Percentiles rank a stretch among this genome's conserved stretches.
These are phyloP conservation scores for Gari tellinella DNA, from an alignment of 2,888 invertebrate species.

Conservation along the genomic window DNA sequence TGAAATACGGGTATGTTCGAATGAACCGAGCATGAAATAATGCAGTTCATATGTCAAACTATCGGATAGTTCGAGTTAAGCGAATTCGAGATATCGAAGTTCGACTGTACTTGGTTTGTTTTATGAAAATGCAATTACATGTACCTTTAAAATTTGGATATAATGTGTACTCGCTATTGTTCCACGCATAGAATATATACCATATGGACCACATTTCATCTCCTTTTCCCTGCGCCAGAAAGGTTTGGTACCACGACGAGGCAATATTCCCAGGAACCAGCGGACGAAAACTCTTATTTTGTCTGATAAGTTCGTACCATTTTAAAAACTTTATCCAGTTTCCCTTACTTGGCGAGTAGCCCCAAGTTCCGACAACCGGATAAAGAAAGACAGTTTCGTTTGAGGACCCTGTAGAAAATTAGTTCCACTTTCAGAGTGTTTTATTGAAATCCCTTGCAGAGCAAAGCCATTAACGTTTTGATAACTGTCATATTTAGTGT, in stretches of 20 bases:
- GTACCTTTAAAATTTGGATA: constrained; percentile 66
- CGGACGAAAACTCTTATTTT: constrained; percentile 9
- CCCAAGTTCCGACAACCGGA: constrained; percentile 42
- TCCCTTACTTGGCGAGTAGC: constrained; percentile 39
- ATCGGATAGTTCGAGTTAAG: no score
- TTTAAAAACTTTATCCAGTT: constrained; percentile 36
- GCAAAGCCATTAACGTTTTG: constrained; percentile 41
- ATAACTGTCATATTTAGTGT: constrained; percentile 33
- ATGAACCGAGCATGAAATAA: no score
- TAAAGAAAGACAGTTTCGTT: constrained; percentile 44
- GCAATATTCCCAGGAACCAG: constrained; percentile 19
- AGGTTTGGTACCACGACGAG: constrained; percentile 21
- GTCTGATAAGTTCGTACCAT: constrained; percentile 9
- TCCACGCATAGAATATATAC: constrained; percentile 74
- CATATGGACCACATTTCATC: constrained; percentile 79
- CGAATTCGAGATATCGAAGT: no score
- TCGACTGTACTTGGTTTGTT: no score
- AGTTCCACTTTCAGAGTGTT: constrained; percentile 25
- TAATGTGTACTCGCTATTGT: constrained; percentile 64
- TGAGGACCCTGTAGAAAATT: constrained; percentile 11
- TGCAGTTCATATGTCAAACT: no score
- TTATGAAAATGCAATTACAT: neutral
- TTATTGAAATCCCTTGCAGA: constrained; percentile 40
- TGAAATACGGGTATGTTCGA: no score
- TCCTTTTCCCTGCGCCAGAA: neutral